A percentile compares a stretch with the other conserved stretches of the same genome.
Evolutionary conservation across 2,888 invertebrate species (phyloP).

Genomic region (Dolomedes plantarius): DNA sequence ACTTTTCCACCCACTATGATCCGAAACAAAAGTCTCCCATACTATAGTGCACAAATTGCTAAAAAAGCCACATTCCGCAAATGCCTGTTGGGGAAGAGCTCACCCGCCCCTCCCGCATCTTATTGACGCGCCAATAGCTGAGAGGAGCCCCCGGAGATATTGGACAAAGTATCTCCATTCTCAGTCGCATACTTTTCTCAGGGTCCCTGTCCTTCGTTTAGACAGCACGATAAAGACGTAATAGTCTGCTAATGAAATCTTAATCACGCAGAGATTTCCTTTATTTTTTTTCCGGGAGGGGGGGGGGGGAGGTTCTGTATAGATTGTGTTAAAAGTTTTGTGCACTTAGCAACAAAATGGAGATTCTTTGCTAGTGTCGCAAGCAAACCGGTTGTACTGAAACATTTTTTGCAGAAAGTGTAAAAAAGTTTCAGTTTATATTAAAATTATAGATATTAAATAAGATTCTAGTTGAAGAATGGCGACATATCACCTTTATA

Average conservation of each 20-base stretch:
- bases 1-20: neutral
- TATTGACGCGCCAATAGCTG: neutral
- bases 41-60: slow-evolving; percentile 2
- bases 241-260: slow-evolving; percentile 56
- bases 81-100: slow-evolving; percentile 23
- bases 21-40: neutral
- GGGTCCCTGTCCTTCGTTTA: neutral
- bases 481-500: too few species aligned
- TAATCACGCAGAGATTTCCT: slow-evolving; percentile 21
- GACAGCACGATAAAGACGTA: slow-evolving; percentile 11
- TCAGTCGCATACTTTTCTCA: slow-evolving; percentile 30
- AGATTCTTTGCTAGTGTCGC: too few species aligned
- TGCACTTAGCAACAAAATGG: too few species aligned
- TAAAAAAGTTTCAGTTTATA: too few species aligned
- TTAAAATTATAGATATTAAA: too few species aligned
- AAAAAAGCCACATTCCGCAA: slow-evolving; percentile 48
- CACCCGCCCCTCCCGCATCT: neutral
- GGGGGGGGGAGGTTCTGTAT: too few species aligned
- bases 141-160: slow-evolving; percentile 21
- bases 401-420: too few species aligned
- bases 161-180: slow-evolving; percentile 19
- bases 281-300: too few species aligned
- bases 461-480: too few species aligned
- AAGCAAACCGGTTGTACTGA: too few species aligned
- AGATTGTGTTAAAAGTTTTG: too few species aligned